Evolutionary conservation across 1,140 invertebrate genomes (phyloP), one percentile per base, ranked within the genome.

Genomic region (Ips nitidus): DNA sequence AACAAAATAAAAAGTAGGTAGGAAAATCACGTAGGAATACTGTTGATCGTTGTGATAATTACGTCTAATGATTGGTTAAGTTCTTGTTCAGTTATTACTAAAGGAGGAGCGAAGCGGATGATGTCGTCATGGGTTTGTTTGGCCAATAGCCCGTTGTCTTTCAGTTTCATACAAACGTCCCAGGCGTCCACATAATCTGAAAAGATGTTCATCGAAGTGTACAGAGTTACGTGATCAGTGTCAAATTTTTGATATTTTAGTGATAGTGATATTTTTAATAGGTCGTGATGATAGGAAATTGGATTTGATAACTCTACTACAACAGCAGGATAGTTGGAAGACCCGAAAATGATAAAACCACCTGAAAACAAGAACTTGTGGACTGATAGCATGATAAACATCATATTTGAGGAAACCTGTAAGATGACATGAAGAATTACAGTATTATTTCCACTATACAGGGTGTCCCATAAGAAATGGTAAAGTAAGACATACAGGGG

Each of bases 121-220:
- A 95, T 96, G 1, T 91, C 93, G 42, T 78, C 77, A 78, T 99
- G 97, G 0, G 98, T 99, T 1, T 96, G 94, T 83, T 99, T 99
- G 0, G 97, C 93, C 50, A 99, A 82, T 0, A 99, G 80, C 2
- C 98, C 97, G 55, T 91, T 90, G 55, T 98, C 92, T 75, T 90
- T 90, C 55, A 99, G 78, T 76, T 88, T 87, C n/a, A 97, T 70
- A 76, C 95, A 98, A 1, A 99, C 86, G 36, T 98, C 86, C 90
- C 93, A 95, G 0, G 97, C 79, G 42, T 78, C 68, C 4, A 71
- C 77, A 60, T 74, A 74, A 75, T 79, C 79, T 80, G 63, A 59
- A 80, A 78, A 61, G 41, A 60, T 22, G 22, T 22, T 22, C 22
- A 22, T 22, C 22, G 22, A 22, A 22, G 22, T 71, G n/a, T 2